These are phyloP conservation scores for Amblyraja radiata DNA, from an alignment of 2,797 vertebrate genomes.

Conservation along the genomic window DNA sequence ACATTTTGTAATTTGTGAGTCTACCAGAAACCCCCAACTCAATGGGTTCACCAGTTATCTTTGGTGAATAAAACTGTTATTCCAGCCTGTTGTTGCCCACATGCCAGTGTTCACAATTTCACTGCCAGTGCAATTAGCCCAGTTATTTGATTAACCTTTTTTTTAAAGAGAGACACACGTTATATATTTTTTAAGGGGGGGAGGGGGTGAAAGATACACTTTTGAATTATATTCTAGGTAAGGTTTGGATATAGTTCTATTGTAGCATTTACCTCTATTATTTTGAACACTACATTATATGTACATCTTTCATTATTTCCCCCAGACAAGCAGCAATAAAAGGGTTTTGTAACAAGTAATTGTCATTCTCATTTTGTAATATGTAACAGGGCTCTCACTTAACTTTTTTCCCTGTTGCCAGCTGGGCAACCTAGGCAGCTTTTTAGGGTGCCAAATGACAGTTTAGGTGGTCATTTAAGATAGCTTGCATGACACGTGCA, in stretches of 20 bases:
- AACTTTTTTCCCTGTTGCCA: too few relatives aligned
- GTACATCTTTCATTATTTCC: background rate
- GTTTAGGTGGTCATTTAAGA: too few relatives aligned
- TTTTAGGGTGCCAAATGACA: too few relatives aligned
- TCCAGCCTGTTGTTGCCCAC: background rate
- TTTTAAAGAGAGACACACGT: too few relatives aligned
- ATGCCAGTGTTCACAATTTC: background rate
- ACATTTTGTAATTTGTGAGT: background rate
- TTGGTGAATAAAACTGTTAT: background rate
- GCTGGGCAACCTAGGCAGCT: too few relatives aligned
- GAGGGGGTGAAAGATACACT: background rate
- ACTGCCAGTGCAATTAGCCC: background rate
- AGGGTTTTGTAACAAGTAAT: background rate
- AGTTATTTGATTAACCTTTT: background rate
- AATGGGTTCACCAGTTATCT: background rate
- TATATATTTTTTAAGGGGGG: too few relatives aligned
- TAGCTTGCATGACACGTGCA: too few relatives aligned
- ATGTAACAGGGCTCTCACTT: too few relatives aligned
- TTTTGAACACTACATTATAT: background rate
- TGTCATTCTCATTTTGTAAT: slow-evolving; percentile 4
- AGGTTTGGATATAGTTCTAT: background rate
- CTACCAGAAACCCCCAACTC: background rate
- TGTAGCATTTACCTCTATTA: background rate
- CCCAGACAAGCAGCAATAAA: background rate
- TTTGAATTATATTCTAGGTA: background rate